Percentiles rank a stretch among this genome's conserved stretches.
Conservation (phyloP, 2,888 invertebrate genomes). For the Heteromyza rotundicornis region DNA sequence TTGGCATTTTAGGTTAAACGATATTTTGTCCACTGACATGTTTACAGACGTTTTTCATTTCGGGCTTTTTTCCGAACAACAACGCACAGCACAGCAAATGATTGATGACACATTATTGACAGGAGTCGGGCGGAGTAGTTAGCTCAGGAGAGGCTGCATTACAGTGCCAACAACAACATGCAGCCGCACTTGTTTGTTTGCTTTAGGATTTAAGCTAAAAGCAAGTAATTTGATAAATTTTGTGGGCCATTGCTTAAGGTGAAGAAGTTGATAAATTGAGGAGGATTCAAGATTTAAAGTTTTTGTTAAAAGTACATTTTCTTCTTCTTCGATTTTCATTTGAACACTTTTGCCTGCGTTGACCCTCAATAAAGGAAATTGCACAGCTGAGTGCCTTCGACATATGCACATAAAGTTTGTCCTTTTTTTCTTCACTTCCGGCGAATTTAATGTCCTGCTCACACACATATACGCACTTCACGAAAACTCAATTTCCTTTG, state of each 20-base stretch:
- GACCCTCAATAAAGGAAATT: conserved; percentile 33
- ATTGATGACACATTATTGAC: conserved; percentile 59
- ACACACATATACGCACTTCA: background rate
- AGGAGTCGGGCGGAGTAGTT: conserved; percentile 19
- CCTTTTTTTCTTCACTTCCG: background rate
- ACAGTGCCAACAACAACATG: conserved; percentile 11
- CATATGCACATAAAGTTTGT: conserved; percentile 25
- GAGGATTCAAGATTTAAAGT: background rate
- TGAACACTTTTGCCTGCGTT: background rate
- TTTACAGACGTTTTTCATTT: conserved; percentile 40
- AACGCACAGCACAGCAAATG: conserved; percentile 45
- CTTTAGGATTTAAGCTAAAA: conserved; percentile 15
- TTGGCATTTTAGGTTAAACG: conserved; percentile 49
- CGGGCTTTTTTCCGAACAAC: conserved; percentile 21
- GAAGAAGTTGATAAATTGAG: conserved; percentile 37
- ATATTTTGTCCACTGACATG: conserved; percentile 55
- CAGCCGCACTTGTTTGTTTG: conserved; percentile 1
- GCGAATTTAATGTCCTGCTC: background rate
- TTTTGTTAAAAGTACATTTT: background rate
- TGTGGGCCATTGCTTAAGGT: conserved; percentile 34
- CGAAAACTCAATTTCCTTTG: conserved; percentile 58
- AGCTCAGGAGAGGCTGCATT: conserved; percentile 4
- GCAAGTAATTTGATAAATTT: conserved; percentile 34
- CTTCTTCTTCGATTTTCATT: conserved; percentile 11
- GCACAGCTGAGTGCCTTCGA: conserved; percentile 36